Evolutionary conservation across 2,888 invertebrate species (phyloP).

Genomic region (Pachymerium ferrugineum): DNA sequence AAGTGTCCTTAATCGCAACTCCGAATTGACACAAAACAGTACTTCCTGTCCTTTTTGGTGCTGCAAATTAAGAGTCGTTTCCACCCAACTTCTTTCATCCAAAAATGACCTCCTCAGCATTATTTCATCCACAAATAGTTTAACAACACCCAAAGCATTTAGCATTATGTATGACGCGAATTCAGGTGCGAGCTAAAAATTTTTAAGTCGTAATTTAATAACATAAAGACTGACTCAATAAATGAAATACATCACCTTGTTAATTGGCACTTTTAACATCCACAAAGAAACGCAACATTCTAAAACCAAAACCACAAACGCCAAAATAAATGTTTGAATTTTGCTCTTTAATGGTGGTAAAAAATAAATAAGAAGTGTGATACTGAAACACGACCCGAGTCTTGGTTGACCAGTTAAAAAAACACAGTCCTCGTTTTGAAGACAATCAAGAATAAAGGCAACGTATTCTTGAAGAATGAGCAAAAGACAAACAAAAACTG

Average conservation of each 20-base stretch:
- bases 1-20: too few relatives aligned
- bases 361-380: slow-evolving; percentile 1
- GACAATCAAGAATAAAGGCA: neutral
- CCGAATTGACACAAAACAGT: neutral
- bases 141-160: slow-evolving; percentile 79
- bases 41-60: slow-evolving; percentile 83
- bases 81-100: slow-evolving; percentile 77
- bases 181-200: slow-evolving; percentile 63
- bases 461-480: neutral
- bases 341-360: neutral
- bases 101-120: slow-evolving; percentile 79
- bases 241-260: slow-evolving; percentile 12
- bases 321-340: neutral
- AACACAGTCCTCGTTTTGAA: neutral
- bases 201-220: slow-evolving; percentile 27
- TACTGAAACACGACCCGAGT: neutral
- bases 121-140: slow-evolving; percentile 80
- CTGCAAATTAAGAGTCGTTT: slow-evolving; percentile 72
- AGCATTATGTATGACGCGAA: slow-evolving; percentile 65
- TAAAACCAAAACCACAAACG: neutral
- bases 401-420: neutral
- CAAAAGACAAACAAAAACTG: neutral
- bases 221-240: too few relatives aligned
- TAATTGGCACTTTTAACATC: neutral
- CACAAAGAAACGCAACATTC: neutral